These are phyloP conservation scores for Apteryx mantelli DNA, from an alignment of 2,113 vertebrate genomes.

Conservation along the genomic window DNA sequence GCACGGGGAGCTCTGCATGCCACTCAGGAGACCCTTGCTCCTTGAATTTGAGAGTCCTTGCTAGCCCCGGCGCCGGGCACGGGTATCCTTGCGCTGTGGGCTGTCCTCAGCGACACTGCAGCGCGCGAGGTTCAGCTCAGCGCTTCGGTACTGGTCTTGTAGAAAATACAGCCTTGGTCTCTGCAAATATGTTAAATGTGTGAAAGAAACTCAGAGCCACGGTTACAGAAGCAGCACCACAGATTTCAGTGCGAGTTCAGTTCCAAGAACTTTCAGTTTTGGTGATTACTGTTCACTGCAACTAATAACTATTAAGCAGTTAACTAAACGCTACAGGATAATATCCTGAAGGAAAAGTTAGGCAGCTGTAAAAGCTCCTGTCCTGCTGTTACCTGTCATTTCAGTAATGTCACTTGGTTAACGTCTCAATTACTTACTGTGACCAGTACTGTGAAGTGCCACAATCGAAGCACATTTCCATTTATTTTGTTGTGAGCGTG, in stretches of 20 bases:
- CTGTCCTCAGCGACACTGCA: neutral
- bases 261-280: neutral
- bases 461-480: neutral
- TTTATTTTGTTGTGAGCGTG: neutral
- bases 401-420: neutral
- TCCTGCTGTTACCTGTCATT: neutral
- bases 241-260: neutral
- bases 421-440: neutral
- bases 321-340: neutral
- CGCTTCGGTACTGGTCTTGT: neutral
- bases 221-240: neutral
- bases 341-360: neutral
- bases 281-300: neutral
- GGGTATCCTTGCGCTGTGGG: neutral
- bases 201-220: neutral
- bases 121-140: neutral
- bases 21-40: neutral
- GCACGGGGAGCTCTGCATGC: fast-evolving
- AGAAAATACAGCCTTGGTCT: neutral
- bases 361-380: neutral
- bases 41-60: neutral
- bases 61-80: neutral
- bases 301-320: neutral
- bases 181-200: neutral
- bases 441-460: neutral